Evolutionary conservation across 2,113 vertebrate species (phyloP).

Genomic region (Lucifuga dentata): DNA sequence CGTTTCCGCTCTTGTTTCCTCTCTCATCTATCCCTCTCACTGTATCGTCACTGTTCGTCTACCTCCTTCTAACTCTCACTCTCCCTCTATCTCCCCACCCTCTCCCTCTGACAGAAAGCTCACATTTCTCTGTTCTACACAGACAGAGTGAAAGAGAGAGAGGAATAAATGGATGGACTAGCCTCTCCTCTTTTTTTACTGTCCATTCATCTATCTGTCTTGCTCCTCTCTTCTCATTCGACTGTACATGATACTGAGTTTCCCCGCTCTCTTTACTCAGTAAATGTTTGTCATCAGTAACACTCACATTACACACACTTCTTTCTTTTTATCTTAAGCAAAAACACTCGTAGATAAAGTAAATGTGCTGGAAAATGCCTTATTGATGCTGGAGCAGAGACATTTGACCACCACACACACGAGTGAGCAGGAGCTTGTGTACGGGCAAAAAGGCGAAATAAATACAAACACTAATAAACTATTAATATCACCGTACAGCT

Average conservation of each 20-base stretch:
- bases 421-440: too few relatives aligned
- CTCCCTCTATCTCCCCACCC: constrained; percentile 26
- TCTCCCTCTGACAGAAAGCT: constrained; percentile 69
- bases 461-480: too few relatives aligned
- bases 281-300: not conserved
- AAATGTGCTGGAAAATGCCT: too few relatives aligned
- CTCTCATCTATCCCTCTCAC: constrained; percentile 35
- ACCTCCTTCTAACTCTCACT: constrained; percentile 58
- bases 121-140: constrained; percentile 67
- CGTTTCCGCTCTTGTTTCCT: constrained; percentile 21
- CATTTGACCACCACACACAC: too few relatives aligned
- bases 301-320: not conserved
- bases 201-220: constrained; percentile 3
- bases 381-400: not conserved
- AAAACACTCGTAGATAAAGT: too few relatives aligned
- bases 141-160: constrained; percentile 37
- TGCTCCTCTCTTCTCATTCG: constrained; percentile 12
- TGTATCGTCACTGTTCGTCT: constrained; percentile 58
- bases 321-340: not conserved
- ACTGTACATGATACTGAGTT: not conserved
- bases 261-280: not conserved
- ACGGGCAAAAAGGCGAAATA: too few relatives aligned
- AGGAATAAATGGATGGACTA: constrained; percentile 44
- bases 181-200: constrained; percentile 21
- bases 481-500: too few relatives aligned